Percentiles rank a stretch among this genome's conserved stretches.
Conservation (phyloP, 2,888 invertebrate species). For the Priapulus caudatus region DNA sequence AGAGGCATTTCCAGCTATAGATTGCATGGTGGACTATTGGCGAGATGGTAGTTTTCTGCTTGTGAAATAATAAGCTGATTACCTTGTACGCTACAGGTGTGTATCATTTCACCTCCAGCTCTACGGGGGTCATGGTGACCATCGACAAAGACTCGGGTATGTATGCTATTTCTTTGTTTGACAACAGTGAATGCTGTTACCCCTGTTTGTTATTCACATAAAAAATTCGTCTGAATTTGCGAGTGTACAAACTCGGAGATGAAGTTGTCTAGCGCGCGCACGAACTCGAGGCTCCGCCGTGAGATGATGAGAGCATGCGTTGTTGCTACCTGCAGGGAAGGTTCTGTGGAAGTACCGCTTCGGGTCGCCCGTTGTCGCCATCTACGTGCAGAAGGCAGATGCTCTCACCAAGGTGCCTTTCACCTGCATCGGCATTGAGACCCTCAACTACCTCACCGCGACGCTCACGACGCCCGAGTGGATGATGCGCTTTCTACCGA, state of each 20-base stretch:
- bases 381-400: slow-evolving; percentile 49
- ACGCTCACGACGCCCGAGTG: background rate
- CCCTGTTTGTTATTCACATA: too few species aligned
- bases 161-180: background rate
- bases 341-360: slow-evolving; percentile 76
- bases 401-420: slow-evolving; percentile 34
- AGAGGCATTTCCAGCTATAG: too few species aligned
- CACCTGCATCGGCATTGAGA: slow-evolving; percentile 32
- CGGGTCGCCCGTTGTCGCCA: slow-evolving; percentile 76
- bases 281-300: too few species aligned
- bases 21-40: too few species aligned
- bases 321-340: slow-evolving; percentile 43
- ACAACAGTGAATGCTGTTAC: too few species aligned
- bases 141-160: slow-evolving; percentile 59
- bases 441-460: slow-evolving; percentile 26
- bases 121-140: slow-evolving; percentile 71
- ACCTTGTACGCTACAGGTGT: slow-evolving; percentile 52
- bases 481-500: background rate
- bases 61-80: too few species aligned
- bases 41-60: too few species aligned
- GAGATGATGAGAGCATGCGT: too few species aligned
- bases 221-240: slow-evolving; percentile 10
- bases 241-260: too few species aligned
- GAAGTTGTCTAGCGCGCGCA: too few species aligned
- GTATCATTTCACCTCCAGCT: slow-evolving; percentile 78